Conservation (phyloP, 2,113 vertebrate genomes). For the Lontra canadensis region DNA sequence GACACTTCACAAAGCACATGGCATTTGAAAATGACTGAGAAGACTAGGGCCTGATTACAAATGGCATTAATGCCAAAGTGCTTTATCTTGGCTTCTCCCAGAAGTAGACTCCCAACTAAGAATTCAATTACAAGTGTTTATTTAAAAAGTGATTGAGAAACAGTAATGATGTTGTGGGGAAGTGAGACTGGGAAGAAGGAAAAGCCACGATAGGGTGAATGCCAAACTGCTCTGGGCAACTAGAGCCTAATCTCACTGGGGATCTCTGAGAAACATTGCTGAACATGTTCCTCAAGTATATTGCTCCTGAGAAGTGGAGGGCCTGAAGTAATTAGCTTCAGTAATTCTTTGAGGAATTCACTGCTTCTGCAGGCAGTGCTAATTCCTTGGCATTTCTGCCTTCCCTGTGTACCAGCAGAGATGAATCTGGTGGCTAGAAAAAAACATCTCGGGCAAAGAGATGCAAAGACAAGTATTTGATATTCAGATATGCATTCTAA, state of each 20-base stretch:
- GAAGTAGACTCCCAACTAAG: background rate
- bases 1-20: background rate
- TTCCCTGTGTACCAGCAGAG: background rate
- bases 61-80: background rate
- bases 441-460: background rate
- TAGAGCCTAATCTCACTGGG: background rate
- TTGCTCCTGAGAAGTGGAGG: background rate
- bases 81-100: background rate
- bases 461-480: background rate
- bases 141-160: background rate
- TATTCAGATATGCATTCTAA: background rate
- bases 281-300: background rate
- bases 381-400: background rate
- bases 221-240: background rate
- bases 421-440: background rate
- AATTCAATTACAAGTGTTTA: background rate
- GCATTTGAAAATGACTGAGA: background rate
- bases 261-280: background rate
- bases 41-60: background rate
- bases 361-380: background rate
- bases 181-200: background rate
- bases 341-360: background rate
- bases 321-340: background rate
- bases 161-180: background rate
- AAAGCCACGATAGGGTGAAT: background rate